Evolutionary conservation across 2,888 invertebrate species (phyloP).

Genomic region (Leptopilina syphax): DNA sequence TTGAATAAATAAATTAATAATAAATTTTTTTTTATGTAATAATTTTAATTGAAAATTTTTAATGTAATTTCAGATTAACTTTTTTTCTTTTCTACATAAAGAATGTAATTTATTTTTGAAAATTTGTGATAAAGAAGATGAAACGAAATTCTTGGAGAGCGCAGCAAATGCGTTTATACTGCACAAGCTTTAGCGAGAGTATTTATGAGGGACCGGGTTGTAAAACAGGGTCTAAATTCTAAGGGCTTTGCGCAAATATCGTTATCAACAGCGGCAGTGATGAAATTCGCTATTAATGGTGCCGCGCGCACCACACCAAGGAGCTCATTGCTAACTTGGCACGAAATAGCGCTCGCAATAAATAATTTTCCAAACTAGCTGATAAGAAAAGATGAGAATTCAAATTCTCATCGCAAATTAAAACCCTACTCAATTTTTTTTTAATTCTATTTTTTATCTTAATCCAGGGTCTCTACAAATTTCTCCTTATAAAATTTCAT

Average conservation of each 20-base stretch:
- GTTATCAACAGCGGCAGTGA: conserved; percentile 44
- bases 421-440: no score
- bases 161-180: conserved; percentile 38
- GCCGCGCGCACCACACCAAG: not conserved
- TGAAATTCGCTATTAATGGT: conserved; percentile 38
- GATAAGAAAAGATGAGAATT: conserved; percentile 32
- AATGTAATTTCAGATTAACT: not conserved
- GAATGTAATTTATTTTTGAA: not conserved
- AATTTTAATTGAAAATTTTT: not conserved
- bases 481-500: no score
- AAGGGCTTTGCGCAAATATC: conserved; percentile 50
- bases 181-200: conserved; percentile 42
- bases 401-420: no score
- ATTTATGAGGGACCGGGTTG: conserved; percentile 43
- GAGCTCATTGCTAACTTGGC: not conserved
- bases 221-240: conserved; percentile 39
- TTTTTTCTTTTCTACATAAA: not conserved
- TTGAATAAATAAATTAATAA: no score
- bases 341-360: conserved; percentile 13
- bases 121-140: not conserved
- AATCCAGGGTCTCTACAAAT: no score
- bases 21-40: no score
- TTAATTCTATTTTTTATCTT: no score
- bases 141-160: not conserved
- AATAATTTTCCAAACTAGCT: conserved; percentile 10